Conservation (phyloP, 2,888 invertebrate species). For the Rapana venosa region DNA sequence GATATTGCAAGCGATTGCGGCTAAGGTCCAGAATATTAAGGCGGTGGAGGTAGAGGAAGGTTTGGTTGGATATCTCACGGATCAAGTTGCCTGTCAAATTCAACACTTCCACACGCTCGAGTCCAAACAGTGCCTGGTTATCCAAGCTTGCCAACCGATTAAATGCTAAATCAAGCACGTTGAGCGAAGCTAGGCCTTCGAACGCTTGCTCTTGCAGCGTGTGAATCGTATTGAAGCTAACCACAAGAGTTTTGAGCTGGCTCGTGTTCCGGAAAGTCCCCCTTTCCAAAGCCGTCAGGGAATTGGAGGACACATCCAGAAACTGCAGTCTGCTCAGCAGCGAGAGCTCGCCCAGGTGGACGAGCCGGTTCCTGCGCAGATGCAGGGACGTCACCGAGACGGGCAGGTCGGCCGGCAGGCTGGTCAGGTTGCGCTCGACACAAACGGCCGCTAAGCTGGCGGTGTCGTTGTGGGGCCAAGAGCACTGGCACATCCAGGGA, state of each 20-base stretch:
- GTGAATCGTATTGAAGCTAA: constrained; percentile 49
- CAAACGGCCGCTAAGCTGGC: constrained; percentile 48
- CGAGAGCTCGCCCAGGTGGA: constrained; percentile 36
- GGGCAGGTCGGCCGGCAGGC: constrained; percentile 55
- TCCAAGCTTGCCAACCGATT: constrained; percentile 46
- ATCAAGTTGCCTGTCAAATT: constrained; percentile 45
- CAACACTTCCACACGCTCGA: constrained; percentile 47
- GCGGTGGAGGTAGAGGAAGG: constrained; percentile 51
- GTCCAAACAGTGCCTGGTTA: constrained; percentile 39
- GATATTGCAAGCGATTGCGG: constrained; percentile 57
- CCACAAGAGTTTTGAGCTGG: constrained; percentile 44
- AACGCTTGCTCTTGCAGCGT: constrained; percentile 42
- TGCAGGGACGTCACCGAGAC: constrained; percentile 46
- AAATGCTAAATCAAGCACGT: constrained; percentile 46
- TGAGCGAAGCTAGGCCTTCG: constrained; percentile 42
- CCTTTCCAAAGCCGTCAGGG: constrained; percentile 25
- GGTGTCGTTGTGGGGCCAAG: constrained; percentile 21
- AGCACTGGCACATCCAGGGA: constrained; percentile 34
- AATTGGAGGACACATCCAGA: constrained; percentile 49
- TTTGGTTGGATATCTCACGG: constrained; percentile 33
- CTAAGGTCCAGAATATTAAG: constrained; percentile 61
- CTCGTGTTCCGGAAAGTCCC: constrained; percentile 50
- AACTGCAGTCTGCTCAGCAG: constrained; percentile 2
- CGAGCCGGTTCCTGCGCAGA: constrained; percentile 54
- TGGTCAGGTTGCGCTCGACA: constrained; percentile 49